Evolutionary conservation across 2,888 invertebrate species (phyloP).

Genomic region (Apodemia mormo): DNA sequence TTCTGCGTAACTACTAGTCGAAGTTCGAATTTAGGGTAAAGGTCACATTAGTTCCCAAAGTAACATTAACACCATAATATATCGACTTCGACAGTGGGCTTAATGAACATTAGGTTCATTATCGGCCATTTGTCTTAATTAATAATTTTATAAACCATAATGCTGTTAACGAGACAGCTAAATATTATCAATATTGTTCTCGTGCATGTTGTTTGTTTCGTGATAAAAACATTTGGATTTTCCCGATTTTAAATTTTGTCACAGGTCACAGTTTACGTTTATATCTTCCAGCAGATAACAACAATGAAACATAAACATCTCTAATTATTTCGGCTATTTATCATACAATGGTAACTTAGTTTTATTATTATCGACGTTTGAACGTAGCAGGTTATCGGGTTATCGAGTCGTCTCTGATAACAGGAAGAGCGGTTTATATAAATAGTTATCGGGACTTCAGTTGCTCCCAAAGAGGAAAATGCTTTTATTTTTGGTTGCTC

Average conservation of each 20-base stretch:
- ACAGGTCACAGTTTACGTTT: slow-evolving; percentile 2
- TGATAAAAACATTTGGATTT: neutral
- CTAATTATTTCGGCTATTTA: slow-evolving; percentile 8
- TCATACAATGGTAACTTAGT: slow-evolving; percentile 2
- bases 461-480: too few species aligned
- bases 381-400: neutral
- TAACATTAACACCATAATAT: neutral
- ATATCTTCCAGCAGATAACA: slow-evolving; percentile 1
- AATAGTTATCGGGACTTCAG: slow-evolving; percentile 7
- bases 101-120: slow-evolving; percentile 10
- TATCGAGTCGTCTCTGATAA: slow-evolving; percentile 11
- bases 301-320: slow-evolving; percentile 1
- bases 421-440: slow-evolving; percentile 1
- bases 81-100: neutral
- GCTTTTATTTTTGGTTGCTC: too few species aligned
- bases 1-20: neutral
- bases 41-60: neutral
- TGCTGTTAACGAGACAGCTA: neutral
- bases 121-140: neutral
- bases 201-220: slow-evolving; percentile 9
- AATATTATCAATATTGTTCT: neutral
- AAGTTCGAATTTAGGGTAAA: neutral
- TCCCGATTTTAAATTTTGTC: neutral
- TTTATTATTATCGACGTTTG: slow-evolving; percentile 2
- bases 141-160: neutral